Percentiles rank a stretch among this genome's conserved stretches.
These are phyloP conservation scores for Trematomus bernacchii DNA, from an alignment of 2,797 vertebrate genomes.

Conservation along the genomic window DNA sequence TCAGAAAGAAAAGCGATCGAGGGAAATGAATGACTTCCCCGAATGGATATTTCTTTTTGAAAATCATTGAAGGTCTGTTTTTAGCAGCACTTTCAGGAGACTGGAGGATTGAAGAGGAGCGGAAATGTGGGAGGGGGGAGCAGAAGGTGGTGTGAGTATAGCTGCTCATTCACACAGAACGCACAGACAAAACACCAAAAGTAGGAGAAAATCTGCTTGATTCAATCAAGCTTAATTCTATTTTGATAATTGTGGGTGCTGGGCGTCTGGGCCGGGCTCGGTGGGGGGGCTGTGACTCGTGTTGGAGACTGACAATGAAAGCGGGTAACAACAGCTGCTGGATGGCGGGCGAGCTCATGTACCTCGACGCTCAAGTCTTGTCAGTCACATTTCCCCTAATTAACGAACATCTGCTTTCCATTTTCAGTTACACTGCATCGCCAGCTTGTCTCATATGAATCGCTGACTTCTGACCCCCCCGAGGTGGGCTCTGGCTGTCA, in stretches of 20 bases:
- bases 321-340: constrained; percentile 94
- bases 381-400: constrained; percentile 99
- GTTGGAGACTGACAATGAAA: constrained; percentile 95
- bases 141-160: constrained; percentile 58
- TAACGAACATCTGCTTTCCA: constrained; percentile 99
- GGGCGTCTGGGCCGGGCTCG: constrained; percentile 77
- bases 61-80: constrained; percentile 44
- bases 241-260: constrained; percentile 91
- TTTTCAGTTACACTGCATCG: constrained; percentile 94
- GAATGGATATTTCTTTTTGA: constrained; percentile 31
- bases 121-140: constrained; percentile 28
- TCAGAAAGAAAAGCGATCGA: constrained; percentile 45
- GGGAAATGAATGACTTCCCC: constrained; percentile 37
- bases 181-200: constrained; percentile 43
- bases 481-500: constrained; percentile 75
- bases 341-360: constrained; percentile 91
- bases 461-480: constrained; percentile 95
- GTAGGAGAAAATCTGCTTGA: constrained; percentile 72
- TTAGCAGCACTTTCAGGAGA: constrained; percentile 39
- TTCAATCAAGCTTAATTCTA: constrained; percentile 92
- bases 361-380: constrained; percentile 94
- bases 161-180: constrained; percentile 55
- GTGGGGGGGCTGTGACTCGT: constrained; percentile 94
- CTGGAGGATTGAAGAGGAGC: constrained; percentile 22
- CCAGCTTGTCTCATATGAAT: constrained; percentile 98